Conservation (phyloP, 2,113 vertebrate species). For the Charadrius vociferus region DNA sequence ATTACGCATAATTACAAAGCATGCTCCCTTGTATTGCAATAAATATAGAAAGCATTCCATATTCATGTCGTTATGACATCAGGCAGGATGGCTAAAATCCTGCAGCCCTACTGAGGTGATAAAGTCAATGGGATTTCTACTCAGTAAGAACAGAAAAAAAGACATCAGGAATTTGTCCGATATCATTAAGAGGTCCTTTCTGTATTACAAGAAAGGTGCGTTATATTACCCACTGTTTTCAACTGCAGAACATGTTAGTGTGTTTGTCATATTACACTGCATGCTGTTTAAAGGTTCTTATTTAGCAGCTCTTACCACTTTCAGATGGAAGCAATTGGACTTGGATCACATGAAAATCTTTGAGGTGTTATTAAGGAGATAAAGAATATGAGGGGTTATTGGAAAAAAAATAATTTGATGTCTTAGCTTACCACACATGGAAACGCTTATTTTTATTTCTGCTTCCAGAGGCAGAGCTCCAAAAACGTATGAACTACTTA, state of each 20-base stretch:
- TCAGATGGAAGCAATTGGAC: neutral
- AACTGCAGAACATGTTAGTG: neutral
- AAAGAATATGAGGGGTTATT: neutral
- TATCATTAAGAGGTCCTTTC: neutral
- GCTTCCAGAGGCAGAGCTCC: neutral
- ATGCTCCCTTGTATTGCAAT: neutral
- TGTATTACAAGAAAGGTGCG: neutral
- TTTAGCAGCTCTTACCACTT: neutral
- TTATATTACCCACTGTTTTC: neutral
- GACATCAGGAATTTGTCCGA: neutral
- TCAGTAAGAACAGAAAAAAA: neutral
- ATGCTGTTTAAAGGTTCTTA: neutral
- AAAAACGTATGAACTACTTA: neutral
- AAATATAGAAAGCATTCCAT: neutral
- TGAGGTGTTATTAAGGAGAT: neutral
- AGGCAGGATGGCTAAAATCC: neutral
- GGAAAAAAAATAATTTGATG: neutral
- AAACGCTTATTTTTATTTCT: neutral
- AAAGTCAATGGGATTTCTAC: neutral
- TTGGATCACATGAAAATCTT: neutral
- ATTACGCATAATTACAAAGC: neutral
- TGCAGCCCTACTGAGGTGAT: neutral
- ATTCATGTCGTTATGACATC: neutral
- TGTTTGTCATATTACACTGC: neutral
- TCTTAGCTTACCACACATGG: neutral